A percentile compares a stretch with the other conserved stretches of the same genome.
Evolutionary conservation across 2,888 invertebrate genomes (phyloP).

Genomic region (Oxyscelio sp.): DNA sequence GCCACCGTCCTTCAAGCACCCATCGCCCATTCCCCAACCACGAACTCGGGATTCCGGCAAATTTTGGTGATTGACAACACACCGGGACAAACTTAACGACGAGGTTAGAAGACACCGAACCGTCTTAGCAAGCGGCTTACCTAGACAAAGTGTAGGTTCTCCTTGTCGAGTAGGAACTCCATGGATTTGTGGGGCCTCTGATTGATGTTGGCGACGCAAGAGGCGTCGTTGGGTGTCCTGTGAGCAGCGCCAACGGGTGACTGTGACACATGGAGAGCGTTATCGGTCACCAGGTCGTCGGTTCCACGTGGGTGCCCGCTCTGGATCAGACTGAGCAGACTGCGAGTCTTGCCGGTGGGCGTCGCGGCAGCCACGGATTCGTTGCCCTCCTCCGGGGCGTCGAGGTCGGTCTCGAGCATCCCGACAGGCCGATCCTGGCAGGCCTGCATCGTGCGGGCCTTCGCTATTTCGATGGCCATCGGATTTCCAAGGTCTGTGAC

Average conservation of each 20-base stretch:
- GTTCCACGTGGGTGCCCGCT: slow-evolving; percentile 86
- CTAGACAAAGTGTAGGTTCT: slow-evolving; percentile 95
- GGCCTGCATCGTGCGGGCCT: slow-evolving; percentile 87
- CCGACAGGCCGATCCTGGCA: slow-evolving; percentile 91
- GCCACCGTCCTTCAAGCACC: too few species aligned
- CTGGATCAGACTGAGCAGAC: slow-evolving; percentile 91
- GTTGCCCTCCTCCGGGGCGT: slow-evolving; percentile 90
- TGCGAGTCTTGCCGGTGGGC: slow-evolving; percentile 90
- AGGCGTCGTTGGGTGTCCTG: slow-evolving; percentile 82
- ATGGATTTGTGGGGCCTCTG: slow-evolving; percentile 95
- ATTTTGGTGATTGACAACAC: too few species aligned
- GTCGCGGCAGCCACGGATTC: slow-evolving; percentile 80
- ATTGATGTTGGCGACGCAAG: slow-evolving; percentile 82
- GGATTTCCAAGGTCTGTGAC: slow-evolving; percentile 88
- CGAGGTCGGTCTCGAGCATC: slow-evolving; percentile 97
- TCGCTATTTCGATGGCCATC: slow-evolving; percentile 88
- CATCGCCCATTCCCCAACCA: too few species aligned
- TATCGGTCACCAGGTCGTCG: slow-evolving; percentile 86
- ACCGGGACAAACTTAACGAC: too few species aligned
- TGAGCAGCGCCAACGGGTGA: slow-evolving; percentile 87
- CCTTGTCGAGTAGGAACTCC: slow-evolving; percentile 98
- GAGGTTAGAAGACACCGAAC: not conserved
- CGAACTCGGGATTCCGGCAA: too few species aligned
- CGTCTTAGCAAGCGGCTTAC: slow-evolving; percentile 89
- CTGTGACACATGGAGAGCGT: slow-evolving; percentile 86